Percentiles rank a stretch among this genome's conserved stretches.
phyloP scores from a whole-genome alignment of 2,113 vertebrate species.

The Anguilla japonica region DNA sequence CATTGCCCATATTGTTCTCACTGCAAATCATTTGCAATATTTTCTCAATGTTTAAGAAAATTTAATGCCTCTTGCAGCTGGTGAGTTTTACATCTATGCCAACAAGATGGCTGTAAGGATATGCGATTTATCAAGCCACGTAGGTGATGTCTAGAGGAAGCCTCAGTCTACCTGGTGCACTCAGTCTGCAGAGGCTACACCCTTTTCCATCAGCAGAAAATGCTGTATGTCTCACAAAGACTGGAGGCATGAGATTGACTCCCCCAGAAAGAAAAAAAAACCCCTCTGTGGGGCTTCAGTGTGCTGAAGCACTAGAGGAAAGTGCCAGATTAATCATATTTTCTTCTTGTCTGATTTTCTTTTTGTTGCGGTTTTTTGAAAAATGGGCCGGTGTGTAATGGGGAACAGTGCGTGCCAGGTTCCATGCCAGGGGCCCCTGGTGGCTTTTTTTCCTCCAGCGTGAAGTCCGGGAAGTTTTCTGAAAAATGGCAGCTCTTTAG shows the following conservation, averaged over 20 bases:
- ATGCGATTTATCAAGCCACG: no score
- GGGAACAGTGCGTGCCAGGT: not conserved
- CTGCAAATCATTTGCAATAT: no score
- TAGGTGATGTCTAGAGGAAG: not conserved
- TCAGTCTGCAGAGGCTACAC: not conserved
- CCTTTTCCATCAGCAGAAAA: not conserved
- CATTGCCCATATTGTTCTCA: no score
- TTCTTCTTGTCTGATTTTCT: not conserved
- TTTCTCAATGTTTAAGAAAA: no score
- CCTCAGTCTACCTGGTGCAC: not conserved
- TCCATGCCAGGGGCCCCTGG: not conserved
- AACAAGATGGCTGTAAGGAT: no score
- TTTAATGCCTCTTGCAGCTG: no score
- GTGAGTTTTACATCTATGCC: no score
- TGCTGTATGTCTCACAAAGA: not conserved
- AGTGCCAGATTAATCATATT: not conserved
- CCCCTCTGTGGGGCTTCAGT: not conserved
- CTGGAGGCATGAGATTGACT: no score
- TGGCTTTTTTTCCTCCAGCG: not conserved
- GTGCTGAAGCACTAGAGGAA: not conserved
- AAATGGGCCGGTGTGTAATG: not conserved
- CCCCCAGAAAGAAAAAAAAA: no score
- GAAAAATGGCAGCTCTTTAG: not conserved
- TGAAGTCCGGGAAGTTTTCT: constrained; percentile 44
- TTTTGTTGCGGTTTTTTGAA: not conserved